Evolutionary conservation across 2,888 invertebrate species (phyloP).

Genomic region (Mantis religiosa): DNA sequence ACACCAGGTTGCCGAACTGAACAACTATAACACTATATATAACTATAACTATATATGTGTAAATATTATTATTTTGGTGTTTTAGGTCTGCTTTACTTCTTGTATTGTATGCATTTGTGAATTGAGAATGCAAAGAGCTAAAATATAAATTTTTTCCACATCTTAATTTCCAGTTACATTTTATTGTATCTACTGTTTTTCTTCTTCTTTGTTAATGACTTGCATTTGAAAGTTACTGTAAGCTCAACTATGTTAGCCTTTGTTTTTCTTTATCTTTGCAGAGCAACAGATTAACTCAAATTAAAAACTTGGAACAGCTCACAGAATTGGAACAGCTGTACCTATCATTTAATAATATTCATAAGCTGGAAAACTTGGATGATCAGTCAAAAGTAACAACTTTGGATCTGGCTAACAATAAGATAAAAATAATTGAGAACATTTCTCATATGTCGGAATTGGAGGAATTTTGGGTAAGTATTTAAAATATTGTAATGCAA

Average conservation of each 20-base stretch:
- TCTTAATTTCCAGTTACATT: no score
- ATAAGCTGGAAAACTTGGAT: conserved; percentile 70
- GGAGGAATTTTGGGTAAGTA: conserved; percentile 90
- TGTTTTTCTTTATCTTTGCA: conserved; percentile 36
- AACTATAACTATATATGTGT: no score
- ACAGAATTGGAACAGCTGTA: conserved; percentile 81
- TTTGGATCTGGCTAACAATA: conserved; percentile 86
- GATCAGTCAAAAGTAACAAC: conserved; percentile 70
- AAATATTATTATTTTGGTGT: no score
- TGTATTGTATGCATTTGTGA: no score
- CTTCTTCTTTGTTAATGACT: background rate
- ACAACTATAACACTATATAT: no score
- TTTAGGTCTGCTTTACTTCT: no score
- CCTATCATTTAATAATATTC: conserved; percentile 88
- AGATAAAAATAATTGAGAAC: conserved; percentile 74
- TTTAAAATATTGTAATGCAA: background rate
- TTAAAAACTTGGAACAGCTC: conserved; percentile 78
- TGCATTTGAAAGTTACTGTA: background rate
- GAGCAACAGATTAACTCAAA: conserved; percentile 81
- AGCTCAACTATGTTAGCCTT: background rate
- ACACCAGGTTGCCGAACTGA: no score
- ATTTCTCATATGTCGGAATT: conserved; percentile 70
- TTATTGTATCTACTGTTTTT: background rate
- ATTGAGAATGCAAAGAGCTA: no score
- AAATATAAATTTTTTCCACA: no score